These are phyloP conservation scores for Eudemis profundana DNA, from an alignment of 2,888 invertebrate genomes.

Conservation along the genomic window DNA sequence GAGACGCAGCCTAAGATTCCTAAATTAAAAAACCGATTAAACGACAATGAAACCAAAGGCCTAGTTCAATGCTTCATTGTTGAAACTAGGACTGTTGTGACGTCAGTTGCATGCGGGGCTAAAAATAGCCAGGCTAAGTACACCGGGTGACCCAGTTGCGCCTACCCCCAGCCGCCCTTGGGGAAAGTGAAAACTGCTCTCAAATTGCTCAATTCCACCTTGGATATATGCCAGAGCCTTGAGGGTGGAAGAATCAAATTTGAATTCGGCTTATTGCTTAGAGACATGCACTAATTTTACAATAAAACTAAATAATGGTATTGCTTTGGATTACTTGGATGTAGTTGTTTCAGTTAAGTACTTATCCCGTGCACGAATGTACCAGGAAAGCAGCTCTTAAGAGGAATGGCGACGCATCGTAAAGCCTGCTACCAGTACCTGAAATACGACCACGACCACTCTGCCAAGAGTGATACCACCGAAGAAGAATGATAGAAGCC, in stretches of 20 bases:
- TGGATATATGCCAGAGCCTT: conserved; percentile 35
- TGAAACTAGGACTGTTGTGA: conserved; percentile 63
- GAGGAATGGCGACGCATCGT: too few relatives aligned
- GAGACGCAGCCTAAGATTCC: too few relatives aligned
- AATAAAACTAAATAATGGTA: neutral
- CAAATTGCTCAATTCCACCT: conserved; percentile 23
- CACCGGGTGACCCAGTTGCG: conserved; percentile 65
- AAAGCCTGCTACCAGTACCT: too few relatives aligned
- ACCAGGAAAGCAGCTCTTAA: too few relatives aligned
- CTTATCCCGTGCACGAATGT: too few relatives aligned
- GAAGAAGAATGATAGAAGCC: too few relatives aligned
- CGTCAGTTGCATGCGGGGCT: conserved; percentile 66
- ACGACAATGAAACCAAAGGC: conserved; percentile 12
- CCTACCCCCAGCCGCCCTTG: conserved; percentile 46
- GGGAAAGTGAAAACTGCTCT: conserved; percentile 25
- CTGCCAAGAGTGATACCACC: too few relatives aligned
- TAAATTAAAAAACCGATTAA: neutral
- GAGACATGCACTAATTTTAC: neutral
- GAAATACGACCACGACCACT: too few relatives aligned
- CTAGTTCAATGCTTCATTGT: conserved; percentile 36
- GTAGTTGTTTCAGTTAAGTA: too few relatives aligned
- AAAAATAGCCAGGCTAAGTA: conserved; percentile 63
- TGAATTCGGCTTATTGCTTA: neutral
- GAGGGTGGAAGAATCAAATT: conserved; percentile 19
- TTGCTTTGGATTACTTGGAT: too few relatives aligned